Evolutionary conservation across 2,797 vertebrate species (phyloP).

Genomic region (Malurus leucopterus): DNA sequence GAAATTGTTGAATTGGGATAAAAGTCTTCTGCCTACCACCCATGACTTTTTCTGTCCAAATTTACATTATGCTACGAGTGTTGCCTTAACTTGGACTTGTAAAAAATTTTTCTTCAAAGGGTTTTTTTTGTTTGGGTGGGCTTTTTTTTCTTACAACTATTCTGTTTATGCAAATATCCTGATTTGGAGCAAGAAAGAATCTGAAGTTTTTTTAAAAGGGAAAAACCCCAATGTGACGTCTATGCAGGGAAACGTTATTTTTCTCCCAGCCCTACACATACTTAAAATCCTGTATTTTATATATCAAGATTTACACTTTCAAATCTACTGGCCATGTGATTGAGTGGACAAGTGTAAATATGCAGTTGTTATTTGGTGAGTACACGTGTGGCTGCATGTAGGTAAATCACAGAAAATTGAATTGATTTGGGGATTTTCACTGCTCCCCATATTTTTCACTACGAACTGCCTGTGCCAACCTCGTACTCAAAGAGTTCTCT

Average conservation of each 20-base stretch:
- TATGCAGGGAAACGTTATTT: not conserved
- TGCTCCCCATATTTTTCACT: not conserved
- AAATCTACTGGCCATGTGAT: not conserved
- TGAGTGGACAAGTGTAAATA: not conserved
- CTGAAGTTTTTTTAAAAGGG: not conserved
- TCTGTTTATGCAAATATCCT: not conserved
- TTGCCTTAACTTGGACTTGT: not conserved
- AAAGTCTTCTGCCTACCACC: not conserved
- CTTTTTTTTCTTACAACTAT: not conserved
- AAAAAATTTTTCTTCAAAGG: not conserved
- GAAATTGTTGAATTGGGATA: not conserved
- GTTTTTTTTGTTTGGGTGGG: accelerated
- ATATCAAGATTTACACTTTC: not conserved
- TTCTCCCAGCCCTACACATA: not conserved
- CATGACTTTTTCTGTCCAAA: not conserved
- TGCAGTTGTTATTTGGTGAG: not conserved
- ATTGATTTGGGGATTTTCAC: not conserved
- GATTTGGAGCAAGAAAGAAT: not conserved
- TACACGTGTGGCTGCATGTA: accelerated
- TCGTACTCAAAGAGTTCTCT: accelerated
- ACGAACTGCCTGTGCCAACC: not conserved
- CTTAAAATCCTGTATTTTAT: not conserved
- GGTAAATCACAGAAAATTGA: not conserved
- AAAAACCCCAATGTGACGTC: not conserved
- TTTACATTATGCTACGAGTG: not conserved